Evolutionary conservation across 2,888 invertebrate genomes (phyloP).

Genomic region (Matsumyia berberina): DNA sequence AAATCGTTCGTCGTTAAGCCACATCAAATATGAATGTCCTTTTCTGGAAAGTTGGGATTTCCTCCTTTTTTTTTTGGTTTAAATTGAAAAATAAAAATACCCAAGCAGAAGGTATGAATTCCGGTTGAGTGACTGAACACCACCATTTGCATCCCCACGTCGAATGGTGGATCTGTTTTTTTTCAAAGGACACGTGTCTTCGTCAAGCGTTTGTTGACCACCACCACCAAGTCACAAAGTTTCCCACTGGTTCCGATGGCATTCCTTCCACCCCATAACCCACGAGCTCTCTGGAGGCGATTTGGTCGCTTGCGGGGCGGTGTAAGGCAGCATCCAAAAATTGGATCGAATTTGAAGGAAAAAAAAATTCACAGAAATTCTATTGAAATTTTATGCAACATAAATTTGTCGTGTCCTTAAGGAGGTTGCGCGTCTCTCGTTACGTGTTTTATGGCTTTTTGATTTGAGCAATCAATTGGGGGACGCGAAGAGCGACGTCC

Average conservation of each 20-base stretch:
- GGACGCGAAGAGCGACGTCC: conserved; percentile 12
- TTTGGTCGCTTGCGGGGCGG: conserved; percentile 29
- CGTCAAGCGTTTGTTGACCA: conserved; percentile 74
- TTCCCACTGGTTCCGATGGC: conserved; percentile 48
- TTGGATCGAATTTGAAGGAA: conserved; percentile 72
- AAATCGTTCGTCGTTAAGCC: conserved; percentile 74
- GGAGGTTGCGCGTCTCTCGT: conserved; percentile 42
- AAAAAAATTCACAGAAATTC: conserved; percentile 56
- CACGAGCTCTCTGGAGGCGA: conserved; percentile 66
- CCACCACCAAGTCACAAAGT: conserved; percentile 60
- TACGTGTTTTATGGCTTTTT: conserved; percentile 73
- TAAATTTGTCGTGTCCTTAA: conserved; percentile 73
- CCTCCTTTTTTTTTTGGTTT: conserved; percentile 45
- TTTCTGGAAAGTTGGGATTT: conserved; percentile 51
- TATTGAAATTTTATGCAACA: conserved; percentile 76
- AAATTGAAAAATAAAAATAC: conserved; percentile 76
- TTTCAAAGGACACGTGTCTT: conserved; percentile 65
- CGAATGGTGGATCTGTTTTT: conserved; percentile 27
- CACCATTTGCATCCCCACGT: conserved; percentile 46
- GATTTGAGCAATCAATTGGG: conserved; percentile 74
- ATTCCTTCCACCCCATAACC: conserved; percentile 75
- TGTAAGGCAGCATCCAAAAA: conserved; percentile 53
- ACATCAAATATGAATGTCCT: conserved; percentile 75
- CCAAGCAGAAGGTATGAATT: conserved; percentile 72
- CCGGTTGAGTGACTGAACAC: conserved; percentile 64